Percentiles rank a stretch among this genome's conserved stretches.
phyloP scores from a whole-genome alignment of 2,113 vertebrate species.

The Parotia lawesii region DNA sequence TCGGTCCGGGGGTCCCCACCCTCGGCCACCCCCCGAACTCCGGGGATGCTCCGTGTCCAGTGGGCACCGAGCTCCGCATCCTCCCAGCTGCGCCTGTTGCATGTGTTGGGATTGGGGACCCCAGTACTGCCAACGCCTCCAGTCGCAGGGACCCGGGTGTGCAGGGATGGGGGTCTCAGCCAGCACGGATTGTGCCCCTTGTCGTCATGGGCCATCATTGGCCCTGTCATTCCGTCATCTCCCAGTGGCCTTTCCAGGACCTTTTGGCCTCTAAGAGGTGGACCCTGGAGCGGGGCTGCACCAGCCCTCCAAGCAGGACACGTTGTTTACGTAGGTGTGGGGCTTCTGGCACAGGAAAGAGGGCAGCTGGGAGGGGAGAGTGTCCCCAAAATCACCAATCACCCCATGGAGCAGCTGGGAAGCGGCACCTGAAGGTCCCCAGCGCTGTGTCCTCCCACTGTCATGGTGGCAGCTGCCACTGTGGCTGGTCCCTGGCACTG shows the following conservation, averaged over 20 bases:
- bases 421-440: not conserved
- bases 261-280: not conserved
- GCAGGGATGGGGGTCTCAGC: not conserved
- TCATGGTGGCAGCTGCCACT: not conserved
- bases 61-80: not conserved
- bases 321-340: rapidly evolving
- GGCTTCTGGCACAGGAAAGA: not conserved
- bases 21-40: not conserved
- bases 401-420: rapidly evolving
- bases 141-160: rapidly evolving
- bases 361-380: not conserved
- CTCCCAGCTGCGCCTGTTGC: not conserved
- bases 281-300: not conserved
- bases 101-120: not conserved
- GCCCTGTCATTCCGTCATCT: rapidly evolving
- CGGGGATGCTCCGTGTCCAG: not conserved
- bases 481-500: not conserved
- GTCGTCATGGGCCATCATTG: not conserved
- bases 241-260: not conserved
- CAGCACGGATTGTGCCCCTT: not conserved
- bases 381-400: not conserved
- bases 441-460: not conserved
- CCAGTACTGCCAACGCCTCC: rapidly evolving
- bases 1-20: not conserved
- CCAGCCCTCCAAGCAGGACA: not conserved